Evolutionary conservation across 2,797 vertebrate genomes (phyloP).

Genomic region (Adrianichthys oophorus): DNA sequence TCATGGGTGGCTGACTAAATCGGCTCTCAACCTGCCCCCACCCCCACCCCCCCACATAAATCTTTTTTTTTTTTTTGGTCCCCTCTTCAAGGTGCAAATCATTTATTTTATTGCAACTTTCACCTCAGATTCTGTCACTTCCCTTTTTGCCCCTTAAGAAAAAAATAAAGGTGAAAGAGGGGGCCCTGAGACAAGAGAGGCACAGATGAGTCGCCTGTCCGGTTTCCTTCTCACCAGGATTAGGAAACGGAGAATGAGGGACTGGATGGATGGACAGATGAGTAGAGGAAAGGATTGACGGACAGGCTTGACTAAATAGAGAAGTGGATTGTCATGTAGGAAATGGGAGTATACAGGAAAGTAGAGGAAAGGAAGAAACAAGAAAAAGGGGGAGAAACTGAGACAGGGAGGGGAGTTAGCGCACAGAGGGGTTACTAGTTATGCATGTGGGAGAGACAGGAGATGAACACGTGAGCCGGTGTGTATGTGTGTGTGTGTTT

Average conservation of each 20-base stretch:
- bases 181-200: slow-evolving; percentile 45
- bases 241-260: slow-evolving; percentile 68
- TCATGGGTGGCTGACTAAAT: slow-evolving; percentile 99
- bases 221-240: slow-evolving; percentile 68
- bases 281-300: slow-evolving; percentile 68
- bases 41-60: slow-evolving; percentile 19
- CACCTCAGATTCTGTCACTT: slow-evolving; percentile 30
- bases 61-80: slow-evolving; percentile 69
- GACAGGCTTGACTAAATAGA: slow-evolving; percentile 71
- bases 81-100: slow-evolving; percentile 88
- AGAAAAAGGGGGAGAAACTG: slow-evolving; percentile 14
- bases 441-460: slow-evolving; percentile 69
- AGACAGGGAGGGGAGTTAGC: slow-evolving; percentile 61
- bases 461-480: slow-evolving; percentile 38
- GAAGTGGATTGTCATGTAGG: slow-evolving; percentile 68
- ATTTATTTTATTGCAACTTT: slow-evolving; percentile 84
- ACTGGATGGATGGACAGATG: slow-evolving; percentile 65
- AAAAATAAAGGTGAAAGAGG: slow-evolving; percentile 9
- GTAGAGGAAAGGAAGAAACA: slow-evolving; percentile 18
- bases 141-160: slow-evolving; percentile 45
- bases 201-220: slow-evolving; percentile 66
- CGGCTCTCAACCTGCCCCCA: slow-evolving; percentile 73
- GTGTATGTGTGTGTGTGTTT: slow-evolving; percentile 27
- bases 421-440: slow-evolving; percentile 86
- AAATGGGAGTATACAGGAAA: slow-evolving; percentile 58